Evolutionary conservation across 2,888 invertebrate species (phyloP).

Genomic region (Tridacna gigas): DNA sequence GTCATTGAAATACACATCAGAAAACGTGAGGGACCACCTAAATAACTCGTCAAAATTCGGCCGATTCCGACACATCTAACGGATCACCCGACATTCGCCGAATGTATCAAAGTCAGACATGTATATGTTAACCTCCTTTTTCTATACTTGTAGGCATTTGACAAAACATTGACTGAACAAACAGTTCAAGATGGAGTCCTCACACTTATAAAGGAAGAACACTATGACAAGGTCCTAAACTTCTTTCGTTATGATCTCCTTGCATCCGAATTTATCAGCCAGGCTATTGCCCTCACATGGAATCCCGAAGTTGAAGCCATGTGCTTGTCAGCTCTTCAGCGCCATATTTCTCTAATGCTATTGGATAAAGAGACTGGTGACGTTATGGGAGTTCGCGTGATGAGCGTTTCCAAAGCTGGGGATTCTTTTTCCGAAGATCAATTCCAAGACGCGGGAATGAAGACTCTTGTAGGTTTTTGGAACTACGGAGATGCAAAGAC

Average conservation of each 20-base stretch:
- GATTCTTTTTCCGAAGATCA: slow-evolving; percentile 14
- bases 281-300: slow-evolving; percentile 20
- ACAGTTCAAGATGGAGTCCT: slow-evolving; percentile 10
- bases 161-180: slow-evolving; percentile 13
- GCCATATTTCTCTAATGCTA: slow-evolving; percentile 39
- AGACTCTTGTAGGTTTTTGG: slow-evolving; percentile 27
- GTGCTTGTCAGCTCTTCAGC: slow-evolving; percentile 15
- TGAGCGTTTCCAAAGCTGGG: not conserved
- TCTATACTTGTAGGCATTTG: slow-evolving; percentile 33
- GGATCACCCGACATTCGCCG: no score
- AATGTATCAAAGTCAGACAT: no score
- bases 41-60: no score
- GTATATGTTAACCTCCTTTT: no score
- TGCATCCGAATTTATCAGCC: slow-evolving; percentile 28
- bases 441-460: slow-evolving; percentile 17
- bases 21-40: no score
- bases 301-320: not conserved
- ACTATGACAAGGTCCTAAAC: slow-evolving; percentile 18
- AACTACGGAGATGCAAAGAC: not conserved
- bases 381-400: slow-evolving; percentile 41
- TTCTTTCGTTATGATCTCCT: slow-evolving; percentile 26
- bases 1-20: no score
- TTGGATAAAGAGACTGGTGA: slow-evolving; percentile 34
- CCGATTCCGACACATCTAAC: no score
- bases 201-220: slow-evolving; percentile 27